A percentile compares a stretch with the other conserved stretches of the same genome.
phyloP scores from a whole-genome alignment of 2,888 invertebrate species.

The Drosophila ustulata region DNA sequence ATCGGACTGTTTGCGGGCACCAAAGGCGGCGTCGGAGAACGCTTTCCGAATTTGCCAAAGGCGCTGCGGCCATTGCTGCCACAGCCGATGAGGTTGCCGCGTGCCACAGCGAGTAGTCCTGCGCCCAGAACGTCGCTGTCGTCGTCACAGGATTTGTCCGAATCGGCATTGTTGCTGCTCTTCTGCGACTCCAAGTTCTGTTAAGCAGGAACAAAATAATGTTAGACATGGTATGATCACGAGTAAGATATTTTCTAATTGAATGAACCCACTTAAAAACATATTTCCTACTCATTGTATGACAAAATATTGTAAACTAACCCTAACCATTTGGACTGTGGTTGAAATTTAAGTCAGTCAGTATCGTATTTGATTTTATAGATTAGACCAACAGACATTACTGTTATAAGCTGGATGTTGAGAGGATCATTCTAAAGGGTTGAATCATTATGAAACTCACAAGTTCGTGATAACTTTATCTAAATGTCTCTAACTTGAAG shows the following conservation, averaged over 20 bases:
- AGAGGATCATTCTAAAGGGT: too few species aligned
- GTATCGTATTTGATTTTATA: too few species aligned
- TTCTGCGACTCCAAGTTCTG: conserved; percentile 69
- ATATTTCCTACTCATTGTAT: too few species aligned
- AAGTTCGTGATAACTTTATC: background rate
- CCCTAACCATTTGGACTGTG: too few species aligned
- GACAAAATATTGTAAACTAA: too few species aligned
- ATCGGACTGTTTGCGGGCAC: conserved; percentile 19
- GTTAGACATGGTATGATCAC: too few species aligned
- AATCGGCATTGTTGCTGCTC: conserved; percentile 37
- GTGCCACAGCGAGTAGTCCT: conserved; percentile 55
- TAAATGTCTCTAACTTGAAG: background rate
- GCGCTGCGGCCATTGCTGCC: conserved; percentile 41
- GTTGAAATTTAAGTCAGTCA: too few species aligned
- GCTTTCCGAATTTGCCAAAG: conserved; percentile 68
- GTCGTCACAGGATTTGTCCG: conserved; percentile 63
- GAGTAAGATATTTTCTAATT: too few species aligned
- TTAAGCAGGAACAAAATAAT: background rate
- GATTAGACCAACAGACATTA: too few species aligned
- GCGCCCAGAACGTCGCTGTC: conserved; percentile 53
- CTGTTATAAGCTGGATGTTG: too few species aligned
- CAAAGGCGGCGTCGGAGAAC: conserved; percentile 21
- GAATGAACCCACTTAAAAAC: too few species aligned
- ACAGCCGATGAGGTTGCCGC: conserved; percentile 39
- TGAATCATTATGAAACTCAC: too few species aligned